phyloP scores from a whole-genome alignment of 2,888 invertebrate genomes.

The Abrostola triplasia region DNA sequence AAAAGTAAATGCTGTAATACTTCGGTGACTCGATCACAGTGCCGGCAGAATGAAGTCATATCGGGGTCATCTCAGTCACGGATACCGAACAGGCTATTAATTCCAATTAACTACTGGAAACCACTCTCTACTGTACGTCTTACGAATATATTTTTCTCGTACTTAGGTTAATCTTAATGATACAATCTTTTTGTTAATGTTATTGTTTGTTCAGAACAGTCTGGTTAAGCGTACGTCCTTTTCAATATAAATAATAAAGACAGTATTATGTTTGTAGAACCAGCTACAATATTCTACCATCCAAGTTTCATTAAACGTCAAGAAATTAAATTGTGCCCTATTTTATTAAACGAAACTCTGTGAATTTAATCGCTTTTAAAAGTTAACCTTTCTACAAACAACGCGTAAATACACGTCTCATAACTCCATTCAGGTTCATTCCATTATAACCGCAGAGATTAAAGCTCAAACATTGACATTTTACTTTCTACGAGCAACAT shows the following conservation, averaged over 20 bases:
- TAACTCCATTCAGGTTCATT: background rate
- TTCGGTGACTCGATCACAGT: background rate
- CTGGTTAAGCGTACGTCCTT: too few relatives aligned
- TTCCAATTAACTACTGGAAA: background rate
- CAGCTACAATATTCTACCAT: too few relatives aligned
- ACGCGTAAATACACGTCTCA: background rate
- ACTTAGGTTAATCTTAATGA: too few relatives aligned
- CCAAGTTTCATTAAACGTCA: too few relatives aligned
- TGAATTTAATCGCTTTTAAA: background rate
- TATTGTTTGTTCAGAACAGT: too few relatives aligned
- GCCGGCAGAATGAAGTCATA: conserved; percentile 4
- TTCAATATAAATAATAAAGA: too few relatives aligned
- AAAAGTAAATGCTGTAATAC: background rate
- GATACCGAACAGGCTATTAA: conserved; percentile 14
- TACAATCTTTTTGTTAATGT: too few relatives aligned
- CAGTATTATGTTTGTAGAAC: too few relatives aligned
- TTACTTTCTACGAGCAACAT: conserved; percentile 35
- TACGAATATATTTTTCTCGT: too few relatives aligned
- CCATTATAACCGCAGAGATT: background rate
- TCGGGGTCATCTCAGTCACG: conserved; percentile 22
- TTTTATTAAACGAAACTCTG: too few relatives aligned
- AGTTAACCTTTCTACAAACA: background rate
- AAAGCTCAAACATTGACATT: conserved; percentile 33
- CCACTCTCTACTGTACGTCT: background rate
- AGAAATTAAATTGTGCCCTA: too few relatives aligned